phyloP scores from a whole-genome alignment of 2,113 vertebrate genomes.

The Pongo abelii region DNA sequence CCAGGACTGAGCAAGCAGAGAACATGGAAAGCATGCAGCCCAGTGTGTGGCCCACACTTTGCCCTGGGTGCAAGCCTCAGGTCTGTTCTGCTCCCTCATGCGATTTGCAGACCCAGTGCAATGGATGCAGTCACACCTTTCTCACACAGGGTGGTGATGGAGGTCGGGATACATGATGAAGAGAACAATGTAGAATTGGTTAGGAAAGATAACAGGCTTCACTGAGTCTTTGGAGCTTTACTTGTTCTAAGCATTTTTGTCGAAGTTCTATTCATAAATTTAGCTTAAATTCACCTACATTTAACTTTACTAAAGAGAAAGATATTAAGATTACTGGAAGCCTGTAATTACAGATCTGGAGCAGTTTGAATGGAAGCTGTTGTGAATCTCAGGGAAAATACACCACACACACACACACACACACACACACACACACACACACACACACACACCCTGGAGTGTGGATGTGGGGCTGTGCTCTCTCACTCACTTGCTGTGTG shows the following conservation, averaged over 20 bases:
- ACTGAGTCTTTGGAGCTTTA: neutral
- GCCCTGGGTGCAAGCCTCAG: rapidly evolving
- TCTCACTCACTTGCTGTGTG: neutral
- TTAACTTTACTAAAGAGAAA: neutral
- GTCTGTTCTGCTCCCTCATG: neutral
- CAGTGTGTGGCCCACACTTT: rapidly evolving
- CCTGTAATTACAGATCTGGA: no score
- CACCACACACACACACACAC: neutral
- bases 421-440: neutral
- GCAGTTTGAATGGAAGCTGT: neutral
- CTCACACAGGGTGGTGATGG: no score
- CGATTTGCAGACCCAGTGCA: rapidly evolving
- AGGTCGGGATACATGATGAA: rapidly evolving
- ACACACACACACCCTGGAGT: neutral
- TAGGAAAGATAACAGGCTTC: rapidly evolving
- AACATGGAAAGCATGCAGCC: rapidly evolving
- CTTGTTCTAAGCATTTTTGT: rapidly evolving
- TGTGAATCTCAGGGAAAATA: neutral
- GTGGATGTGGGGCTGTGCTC: neutral
- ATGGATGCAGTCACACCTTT: rapidly evolving
- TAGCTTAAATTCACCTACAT: neutral
- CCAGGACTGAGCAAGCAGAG: neutral
- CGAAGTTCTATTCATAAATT: neutral
- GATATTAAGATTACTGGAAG: no score
- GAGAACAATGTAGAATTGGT: rapidly evolving